Conservation (phyloP, 2,113 vertebrate genomes). For the Ophthalmolycus amberensis region DNA sequence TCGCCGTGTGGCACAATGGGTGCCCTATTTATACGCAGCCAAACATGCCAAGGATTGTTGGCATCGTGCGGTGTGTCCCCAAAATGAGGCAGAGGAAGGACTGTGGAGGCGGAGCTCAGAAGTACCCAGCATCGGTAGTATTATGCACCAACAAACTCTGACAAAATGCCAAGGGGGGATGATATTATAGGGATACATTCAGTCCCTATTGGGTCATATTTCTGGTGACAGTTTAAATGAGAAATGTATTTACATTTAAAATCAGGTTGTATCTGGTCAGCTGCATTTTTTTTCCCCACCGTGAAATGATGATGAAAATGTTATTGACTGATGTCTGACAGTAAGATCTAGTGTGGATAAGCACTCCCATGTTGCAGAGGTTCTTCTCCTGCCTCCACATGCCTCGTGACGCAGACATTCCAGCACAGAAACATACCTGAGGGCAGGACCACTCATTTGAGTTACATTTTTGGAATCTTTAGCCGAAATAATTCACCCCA, state of each 20-base stretch:
- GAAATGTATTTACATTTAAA: background rate
- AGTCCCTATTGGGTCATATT: background rate
- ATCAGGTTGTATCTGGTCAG: background rate
- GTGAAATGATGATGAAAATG: conserved; percentile 2
- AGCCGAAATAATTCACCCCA: accelerated
- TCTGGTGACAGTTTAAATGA: background rate
- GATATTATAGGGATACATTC: background rate
- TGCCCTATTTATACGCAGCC: conserved; percentile 69
- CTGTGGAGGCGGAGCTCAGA: conserved; percentile 33
- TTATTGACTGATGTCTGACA: background rate
- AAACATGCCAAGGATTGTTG: conserved; percentile 72
- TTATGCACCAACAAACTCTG: background rate
- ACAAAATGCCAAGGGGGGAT: background rate
- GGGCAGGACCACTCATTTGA: conserved; percentile 36
- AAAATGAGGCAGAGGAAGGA: conserved; percentile 46
- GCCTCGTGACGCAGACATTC: conserved; percentile 73
- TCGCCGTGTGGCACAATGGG: conserved; percentile 52
- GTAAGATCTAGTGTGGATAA: background rate
- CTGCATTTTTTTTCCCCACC: background rate
- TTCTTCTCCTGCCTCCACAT: conserved; percentile 75
- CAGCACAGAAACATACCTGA: conserved; percentile 58
- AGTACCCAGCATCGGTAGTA: background rate
- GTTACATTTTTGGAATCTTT: background rate
- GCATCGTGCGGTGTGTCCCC: conserved; percentile 55
- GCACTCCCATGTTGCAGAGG: conserved; percentile 42